Base-by-base conservation (phyloP, 2,888 invertebrate genomes). In the Mesorhabditis sp. region DNA sequence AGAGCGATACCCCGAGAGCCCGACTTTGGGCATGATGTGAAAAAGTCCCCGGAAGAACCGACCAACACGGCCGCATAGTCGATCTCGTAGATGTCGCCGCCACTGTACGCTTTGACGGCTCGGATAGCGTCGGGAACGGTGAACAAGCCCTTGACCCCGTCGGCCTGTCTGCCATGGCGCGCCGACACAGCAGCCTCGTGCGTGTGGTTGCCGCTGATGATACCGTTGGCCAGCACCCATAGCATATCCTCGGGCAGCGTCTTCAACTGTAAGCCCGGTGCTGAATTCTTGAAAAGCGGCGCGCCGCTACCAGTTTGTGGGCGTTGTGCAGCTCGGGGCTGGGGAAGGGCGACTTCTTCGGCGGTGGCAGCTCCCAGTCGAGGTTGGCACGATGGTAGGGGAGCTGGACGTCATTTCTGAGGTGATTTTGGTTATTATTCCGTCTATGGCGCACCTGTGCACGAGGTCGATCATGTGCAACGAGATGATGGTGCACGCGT, bases 401-500 rank as follows among this genome's bases (percentile, higher is more conserved):
- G 28, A 28, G 28, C 28, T 28, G 28, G 28, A 28, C 28, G 28
- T 28, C 28, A 28, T 28, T 28, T 28, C 28, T 28, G 28, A 28
- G 28, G 28, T 28, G 1, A 28, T 28, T 28, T 1, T 1, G 28
- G 28, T 28, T 28, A 28, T 28, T 28, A 28, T 28, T 28, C 28
- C 28, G 28, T 28, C 28, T 28, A 2, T 28, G 28, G 28, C 28
- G 2, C 15, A 70, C 70, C 65, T 72, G 58, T 72, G 41, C 42
- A 74, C 69, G 50, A 72, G 70, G 5, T 70, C 62, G 4, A 72
- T 70, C 44, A 74, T 70, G 58, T 74, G 74, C 5, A 74, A 67
- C 3, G 74, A 70, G 50, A 74, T 74, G 3, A 74, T 58, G 15
- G 74, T 74, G 58, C 74, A 74, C 7, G 74, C 74, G 43, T 72